phyloP scores from a whole-genome alignment of 2,113 vertebrate genomes.

The Tupaia chinensis region DNA sequence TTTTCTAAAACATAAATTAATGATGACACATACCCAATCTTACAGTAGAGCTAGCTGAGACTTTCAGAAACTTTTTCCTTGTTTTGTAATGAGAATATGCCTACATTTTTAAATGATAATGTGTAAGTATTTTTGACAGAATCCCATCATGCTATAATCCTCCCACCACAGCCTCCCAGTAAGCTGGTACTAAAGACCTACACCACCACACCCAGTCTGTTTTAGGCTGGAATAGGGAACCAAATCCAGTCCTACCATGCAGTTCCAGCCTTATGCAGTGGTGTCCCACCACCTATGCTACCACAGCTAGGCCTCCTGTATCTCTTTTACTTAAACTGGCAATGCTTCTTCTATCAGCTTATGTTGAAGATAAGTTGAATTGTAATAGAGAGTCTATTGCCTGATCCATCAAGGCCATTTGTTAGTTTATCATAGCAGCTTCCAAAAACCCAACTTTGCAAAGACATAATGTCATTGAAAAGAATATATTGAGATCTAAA shows the following conservation, averaged over 20 bases:
- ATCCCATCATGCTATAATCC: no score
- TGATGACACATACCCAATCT: not conserved
- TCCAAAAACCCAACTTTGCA: not conserved
- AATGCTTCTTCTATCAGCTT: not conserved
- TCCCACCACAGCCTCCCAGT: no score
- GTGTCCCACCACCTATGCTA: no score
- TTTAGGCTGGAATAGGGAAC: no score
- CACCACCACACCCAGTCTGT: no score
- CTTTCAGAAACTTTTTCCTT: not conserved
- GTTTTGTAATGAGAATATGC: not conserved
- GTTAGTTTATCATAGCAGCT: conserved; percentile 30
- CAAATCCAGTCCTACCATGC: no score
- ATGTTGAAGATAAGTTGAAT: not conserved
- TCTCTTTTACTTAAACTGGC: not conserved
- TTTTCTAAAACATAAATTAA: conserved; percentile 11
- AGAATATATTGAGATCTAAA: conserved; percentile 1
- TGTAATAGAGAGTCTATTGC: not conserved
- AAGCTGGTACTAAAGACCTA: no score
- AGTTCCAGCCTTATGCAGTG: no score
- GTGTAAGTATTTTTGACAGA: no score
- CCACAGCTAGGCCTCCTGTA: not conserved
- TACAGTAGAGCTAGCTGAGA: not conserved
- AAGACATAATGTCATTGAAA: conserved; percentile 15
- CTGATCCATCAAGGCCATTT: not conserved
- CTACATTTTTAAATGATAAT: no score